Conservation (phyloP, 2,113 vertebrate genomes). For the Alosa alosa region DNA sequence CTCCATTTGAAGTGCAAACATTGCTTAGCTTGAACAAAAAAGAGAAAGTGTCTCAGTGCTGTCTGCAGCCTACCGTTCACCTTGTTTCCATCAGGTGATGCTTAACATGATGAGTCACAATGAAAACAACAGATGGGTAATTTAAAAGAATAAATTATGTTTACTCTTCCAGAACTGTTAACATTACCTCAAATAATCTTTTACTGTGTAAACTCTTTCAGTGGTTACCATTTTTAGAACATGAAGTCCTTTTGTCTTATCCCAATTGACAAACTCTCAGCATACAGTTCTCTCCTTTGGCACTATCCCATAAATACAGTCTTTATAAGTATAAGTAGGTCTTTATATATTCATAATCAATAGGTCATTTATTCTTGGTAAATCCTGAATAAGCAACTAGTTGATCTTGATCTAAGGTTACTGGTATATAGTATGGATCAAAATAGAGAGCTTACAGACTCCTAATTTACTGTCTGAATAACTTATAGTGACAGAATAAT, state of each 20-base stretch:
- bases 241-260: background rate
- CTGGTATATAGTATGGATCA: too few species aligned
- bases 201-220: background rate
- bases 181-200: background rate
- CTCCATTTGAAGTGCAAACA: background rate
- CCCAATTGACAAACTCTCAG: background rate
- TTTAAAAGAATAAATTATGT: background rate
- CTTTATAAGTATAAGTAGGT: too few species aligned
- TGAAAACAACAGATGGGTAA: background rate
- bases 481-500: too few species aligned
- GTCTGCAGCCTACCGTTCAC: background rate
- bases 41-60: background rate
- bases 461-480: too few species aligned
- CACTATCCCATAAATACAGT: background rate
- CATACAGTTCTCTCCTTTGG: background rate
- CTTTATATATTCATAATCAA: too few species aligned
- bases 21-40: background rate
- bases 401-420: too few species aligned
- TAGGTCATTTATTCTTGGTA: too few species aligned
- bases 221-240: background rate
- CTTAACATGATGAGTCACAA: background rate
- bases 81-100: background rate
- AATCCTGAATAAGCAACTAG: too few species aligned
- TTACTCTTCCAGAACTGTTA: background rate
- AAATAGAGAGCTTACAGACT: too few species aligned